Percentiles rank a stretch among this genome's conserved stretches.
Conservation (phyloP, 2,797 vertebrate species). For the Gallinago nigripennis region DNA sequence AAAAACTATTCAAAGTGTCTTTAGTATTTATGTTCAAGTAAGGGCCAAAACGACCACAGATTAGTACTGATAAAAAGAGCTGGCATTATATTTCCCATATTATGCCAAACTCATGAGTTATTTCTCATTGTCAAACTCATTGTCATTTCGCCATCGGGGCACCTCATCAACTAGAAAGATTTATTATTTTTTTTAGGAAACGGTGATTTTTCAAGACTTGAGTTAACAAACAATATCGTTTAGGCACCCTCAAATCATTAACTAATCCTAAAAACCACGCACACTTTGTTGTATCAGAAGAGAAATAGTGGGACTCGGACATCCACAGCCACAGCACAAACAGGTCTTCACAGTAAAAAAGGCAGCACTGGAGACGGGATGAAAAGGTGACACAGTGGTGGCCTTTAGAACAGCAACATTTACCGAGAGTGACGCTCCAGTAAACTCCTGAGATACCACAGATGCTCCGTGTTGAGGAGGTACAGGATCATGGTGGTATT, state of each 20-base stretch:
- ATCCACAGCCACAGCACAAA: neutral
- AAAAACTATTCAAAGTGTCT: conserved; percentile 58
- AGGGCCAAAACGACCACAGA: conserved; percentile 20
- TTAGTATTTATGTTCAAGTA: conserved; percentile 55
- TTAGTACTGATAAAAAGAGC: conserved; percentile 46
- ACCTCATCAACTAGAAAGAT: conserved; percentile 6
- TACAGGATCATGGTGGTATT: neutral
- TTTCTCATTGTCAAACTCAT: neutral
- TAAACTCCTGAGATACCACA: neutral
- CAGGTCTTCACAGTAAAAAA: conserved; percentile 4
- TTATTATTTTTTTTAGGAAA: neutral
- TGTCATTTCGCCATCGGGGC: conserved; percentile 40
- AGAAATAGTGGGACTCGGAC: neutral
- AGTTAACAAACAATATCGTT: neutral
- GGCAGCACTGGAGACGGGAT: neutral
- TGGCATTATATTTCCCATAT: neutral
- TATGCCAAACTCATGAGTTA: neutral
- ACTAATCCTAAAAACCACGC: neutral
- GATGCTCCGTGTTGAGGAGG: neutral
- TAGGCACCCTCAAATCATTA: conserved; percentile 33
- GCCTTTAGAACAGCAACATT: neutral
- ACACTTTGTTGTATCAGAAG: neutral
- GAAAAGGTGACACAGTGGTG: neutral
- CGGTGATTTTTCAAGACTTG: neutral
- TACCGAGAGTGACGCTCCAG: neutral